Evolutionary conservation across 1,140 invertebrate species (phyloP), one percentile per base, ranked within the genome.

Genomic region (Megalopta genalis): DNA sequence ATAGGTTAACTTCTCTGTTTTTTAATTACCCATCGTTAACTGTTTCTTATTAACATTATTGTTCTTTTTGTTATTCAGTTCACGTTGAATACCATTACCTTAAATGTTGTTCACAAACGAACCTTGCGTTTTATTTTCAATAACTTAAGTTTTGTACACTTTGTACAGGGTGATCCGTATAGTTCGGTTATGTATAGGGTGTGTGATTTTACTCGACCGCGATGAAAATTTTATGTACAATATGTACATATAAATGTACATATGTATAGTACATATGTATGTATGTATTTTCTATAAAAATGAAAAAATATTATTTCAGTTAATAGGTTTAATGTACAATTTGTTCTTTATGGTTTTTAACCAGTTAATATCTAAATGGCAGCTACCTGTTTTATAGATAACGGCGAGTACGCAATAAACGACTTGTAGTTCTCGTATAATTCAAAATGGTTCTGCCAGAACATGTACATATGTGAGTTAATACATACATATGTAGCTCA

Each of bases 401-500:
- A 76, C 25, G 74, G 74, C 65, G 67, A 46, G 46, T 76, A 60
- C 74, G 65, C 65, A 76, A 68, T 60, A 60, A 69, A 52, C 72
- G 27, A 37, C 21, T 25, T 49, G 67, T 75, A 75, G 27, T 63
- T 46, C 21, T 37, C 10, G 64, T 75, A 37, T 16, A 21, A 62
- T n/a, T 37, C 49, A 60, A 60, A 18, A 42, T 42, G 37, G 21
- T 64, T 0, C 12, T 21, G 52, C 60, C 54, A 62, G 23, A 14
- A 46, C 42, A 46, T 32, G 42, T 46, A 46, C 2, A 46, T 46
- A 32, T 46, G 42, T 14, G 42, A 46, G 42, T 12, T 10, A 10
- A 46, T 32, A 32, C 32, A 32, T 32, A 12, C 42, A 46, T 46
- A 46, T 69, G 59, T 69, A 46, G 46, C 65, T 37, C 74, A 52